Base-by-base conservation (phyloP, 2,888 invertebrate species). In the Drosophila borborema region DNA sequence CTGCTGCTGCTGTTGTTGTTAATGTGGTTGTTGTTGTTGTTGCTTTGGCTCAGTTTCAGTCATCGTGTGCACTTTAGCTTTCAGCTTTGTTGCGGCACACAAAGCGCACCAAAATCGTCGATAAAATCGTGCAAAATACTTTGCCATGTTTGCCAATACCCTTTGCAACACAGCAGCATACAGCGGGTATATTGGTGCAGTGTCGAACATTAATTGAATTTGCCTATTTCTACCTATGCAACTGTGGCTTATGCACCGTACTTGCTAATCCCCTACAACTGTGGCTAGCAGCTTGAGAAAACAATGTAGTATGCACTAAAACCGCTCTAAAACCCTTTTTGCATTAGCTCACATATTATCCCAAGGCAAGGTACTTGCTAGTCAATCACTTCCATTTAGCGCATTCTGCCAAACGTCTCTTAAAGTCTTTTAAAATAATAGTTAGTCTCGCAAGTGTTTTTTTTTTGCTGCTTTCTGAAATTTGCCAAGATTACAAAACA, bases 111-210 rank as follows among this genome's bases (percentile, higher is more conserved):
- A 74, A 77, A 78, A 63, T 68, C 77, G 56, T 64, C 64, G 78
- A 77, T 56, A 74, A 76, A 74, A 71, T 79, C 79, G 80, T 81
- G 80, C 82, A 69, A 64, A 72, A 68, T 74, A 74, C 64, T 78
- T 55, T 46, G 61, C 53, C 65, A 71, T 77, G 55, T 64, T 56
- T 70, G 41, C 40, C 7, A 4, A 74, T 69, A 68, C 76, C 64
- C 69, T 64, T 4, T 20, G 51, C n/a, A 40, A 14, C 40, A 16
- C 1, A 16, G 2, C 34, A 16, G 10, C 36, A 14, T 34, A 3
- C 14, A 40, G 38, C 18, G 60, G 65, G 55, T 51, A 53, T 49
- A 7, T 20, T 16, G 9, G 0, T 18, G 1, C 40, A 38, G 7
- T 8, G 3, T 36, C 3, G 1, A 12, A 7, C 12, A 8, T 7